Percentiles rank a stretch among this genome's conserved stretches.
Conservation (phyloP, 2,888 invertebrate genomes). For the Pterobdella sp. region DNA sequence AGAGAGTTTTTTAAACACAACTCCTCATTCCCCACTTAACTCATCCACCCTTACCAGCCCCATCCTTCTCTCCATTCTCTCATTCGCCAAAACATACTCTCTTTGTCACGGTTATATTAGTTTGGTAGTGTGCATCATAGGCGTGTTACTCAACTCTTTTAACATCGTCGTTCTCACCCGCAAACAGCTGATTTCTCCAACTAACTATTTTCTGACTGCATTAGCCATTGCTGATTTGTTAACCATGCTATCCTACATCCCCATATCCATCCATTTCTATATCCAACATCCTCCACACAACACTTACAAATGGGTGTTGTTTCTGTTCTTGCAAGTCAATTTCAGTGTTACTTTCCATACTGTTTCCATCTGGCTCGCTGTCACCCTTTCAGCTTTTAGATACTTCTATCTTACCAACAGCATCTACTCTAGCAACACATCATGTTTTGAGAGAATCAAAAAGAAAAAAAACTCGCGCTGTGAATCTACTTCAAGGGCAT, state of each 20-base stretch:
- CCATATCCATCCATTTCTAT: slow-evolving; percentile 66
- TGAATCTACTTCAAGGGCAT: no score
- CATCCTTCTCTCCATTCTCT: no score
- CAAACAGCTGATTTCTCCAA: slow-evolving; percentile 77
- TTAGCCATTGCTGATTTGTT: slow-evolving; percentile 80
- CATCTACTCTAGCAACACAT: no score
- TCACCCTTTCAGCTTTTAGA: slow-evolving; percentile 81
- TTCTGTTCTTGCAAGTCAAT: slow-evolving; percentile 67
- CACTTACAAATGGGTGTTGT: slow-evolving; percentile 50
- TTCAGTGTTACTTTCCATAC: slow-evolving; percentile 80
- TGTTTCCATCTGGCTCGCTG: slow-evolving; percentile 83
- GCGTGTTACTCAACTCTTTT: slow-evolving; percentile 79
- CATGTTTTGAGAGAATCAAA: no score
- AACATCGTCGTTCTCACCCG: slow-evolving; percentile 77
- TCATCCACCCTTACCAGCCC: no score
- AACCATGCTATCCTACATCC: slow-evolving; percentile 80
- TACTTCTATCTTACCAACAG: slow-evolving; percentile 59
- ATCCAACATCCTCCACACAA: slow-evolving; percentile 43
- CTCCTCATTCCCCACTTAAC: no score
- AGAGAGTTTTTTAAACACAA: no score
- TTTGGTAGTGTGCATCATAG: slow-evolving; percentile 76
- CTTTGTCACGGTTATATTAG: slow-evolving; percentile 72
- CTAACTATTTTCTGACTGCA: slow-evolving; percentile 76
- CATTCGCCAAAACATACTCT: slow-evolving; percentile 27
- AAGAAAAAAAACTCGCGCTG: no score